phyloP scores from a whole-genome alignment of 2,797 vertebrate genomes.

The Cossypha niveicapilla region DNA sequence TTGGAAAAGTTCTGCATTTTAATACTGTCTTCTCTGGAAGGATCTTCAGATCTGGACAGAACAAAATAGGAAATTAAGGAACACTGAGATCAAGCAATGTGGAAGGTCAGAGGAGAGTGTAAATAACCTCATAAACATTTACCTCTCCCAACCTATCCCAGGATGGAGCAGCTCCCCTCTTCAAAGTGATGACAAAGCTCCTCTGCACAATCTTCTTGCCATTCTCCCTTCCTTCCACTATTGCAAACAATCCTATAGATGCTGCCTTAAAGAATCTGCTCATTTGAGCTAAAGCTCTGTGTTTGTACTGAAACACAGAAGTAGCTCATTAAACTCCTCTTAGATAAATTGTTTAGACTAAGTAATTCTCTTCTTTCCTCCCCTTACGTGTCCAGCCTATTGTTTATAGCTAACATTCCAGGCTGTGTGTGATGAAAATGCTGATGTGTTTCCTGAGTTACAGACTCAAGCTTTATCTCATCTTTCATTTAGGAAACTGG shows the following conservation, averaged over 20 bases:
- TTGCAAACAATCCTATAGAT: not conserved
- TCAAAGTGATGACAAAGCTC: not conserved
- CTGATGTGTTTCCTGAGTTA: constrained; percentile 64
- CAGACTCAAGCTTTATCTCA: constrained; percentile 53
- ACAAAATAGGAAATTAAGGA: not conserved
- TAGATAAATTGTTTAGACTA: constrained; percentile 57
- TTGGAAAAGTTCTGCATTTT: not conserved
- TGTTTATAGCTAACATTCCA: constrained; percentile 42
- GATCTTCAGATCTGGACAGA: not conserved
- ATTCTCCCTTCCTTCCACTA: not conserved
- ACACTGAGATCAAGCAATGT: not conserved
- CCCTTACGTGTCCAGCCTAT: constrained; percentile 12
- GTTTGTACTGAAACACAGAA: constrained; percentile 12
- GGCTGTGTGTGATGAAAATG: constrained; percentile 47
- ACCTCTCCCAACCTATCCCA: not conserved
- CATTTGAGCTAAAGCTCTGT: not conserved
- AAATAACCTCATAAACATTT: not conserved
- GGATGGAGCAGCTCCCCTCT: not conserved
- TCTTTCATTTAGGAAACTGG: constrained; percentile 52
- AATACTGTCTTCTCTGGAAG: not conserved
- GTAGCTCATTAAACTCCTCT: constrained; percentile 37
- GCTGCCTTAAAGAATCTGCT: not conserved
- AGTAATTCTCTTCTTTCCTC: constrained; percentile 46
- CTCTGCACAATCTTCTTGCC: not conserved
- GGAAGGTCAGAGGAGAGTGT: not conserved